Base-by-base conservation (phyloP, 1,140 invertebrate species). In the Drosophila hydei region DNA sequence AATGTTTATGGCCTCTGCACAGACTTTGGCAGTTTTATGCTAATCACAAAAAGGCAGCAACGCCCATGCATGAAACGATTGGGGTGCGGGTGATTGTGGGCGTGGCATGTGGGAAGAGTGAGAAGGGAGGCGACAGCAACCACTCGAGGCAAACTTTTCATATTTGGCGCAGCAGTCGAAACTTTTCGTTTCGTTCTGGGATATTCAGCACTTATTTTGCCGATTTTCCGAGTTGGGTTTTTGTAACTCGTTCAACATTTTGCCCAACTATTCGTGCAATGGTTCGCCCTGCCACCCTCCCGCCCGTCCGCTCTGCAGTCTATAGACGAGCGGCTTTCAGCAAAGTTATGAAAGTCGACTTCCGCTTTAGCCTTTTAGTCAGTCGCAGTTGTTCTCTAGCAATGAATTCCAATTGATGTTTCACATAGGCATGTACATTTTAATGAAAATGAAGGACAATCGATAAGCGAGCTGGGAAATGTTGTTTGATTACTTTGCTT, bases 21-120 rank as follows among this genome's bases (percentile, higher is more conserved):
- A 75, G 74, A 83, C 81, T 85, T 88, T 83, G 83, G 83, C 78
- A 85, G 65, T 81, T 85, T 85, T 85, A 85, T 85, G 81, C 81
- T 85, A 85, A 85, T 85, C 81, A 88, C 74, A 83, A 83, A 85
- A 88, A 83, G 71, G 71, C 75, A 80, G 56, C 63, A 42, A 65
- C 68, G 42, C 48, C 52, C 52, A 36, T 56, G 12, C 45, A 27
- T 50, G 36, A n/a, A 30, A 3, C 38, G n/a, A 42, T 14, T 42
- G 38, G 5, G 12, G 12, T 12, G n/a, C 14, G 38, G n/a, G 19
- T 4, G 11, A 45, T 36, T 56, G 23, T 14, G 54, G 14, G 25
- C 38, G 52, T 42, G 38, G 38, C 38, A 42, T 40, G 14, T 30
- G n/a, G 19, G 14, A 1, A 5, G 12, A 38, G 48, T n/a, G 47